These are phyloP conservation scores for Venturia canescens DNA, from an alignment of 1,140 invertebrate genomes.

Conservation along the genomic window DNA sequence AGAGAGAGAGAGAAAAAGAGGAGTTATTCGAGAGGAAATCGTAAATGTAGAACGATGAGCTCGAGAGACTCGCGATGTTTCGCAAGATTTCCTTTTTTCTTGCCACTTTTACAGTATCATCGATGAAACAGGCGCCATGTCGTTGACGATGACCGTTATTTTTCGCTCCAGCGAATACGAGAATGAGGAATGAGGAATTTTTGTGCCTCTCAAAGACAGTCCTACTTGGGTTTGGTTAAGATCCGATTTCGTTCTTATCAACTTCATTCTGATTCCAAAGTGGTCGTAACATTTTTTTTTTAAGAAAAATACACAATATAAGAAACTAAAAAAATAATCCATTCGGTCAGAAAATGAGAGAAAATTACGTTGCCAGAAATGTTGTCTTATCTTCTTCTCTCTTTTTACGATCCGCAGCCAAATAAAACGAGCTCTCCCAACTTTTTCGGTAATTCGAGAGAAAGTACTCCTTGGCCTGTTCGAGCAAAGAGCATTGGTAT, in stretches of 20 bases:
- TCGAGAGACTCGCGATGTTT: not conserved
- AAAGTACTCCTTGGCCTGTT: not conserved
- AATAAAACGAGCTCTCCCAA: too few species aligned
- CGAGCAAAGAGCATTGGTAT: not conserved
- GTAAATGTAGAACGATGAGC: not conserved
- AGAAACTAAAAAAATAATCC: too few species aligned
- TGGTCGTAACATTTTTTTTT: too few species aligned
- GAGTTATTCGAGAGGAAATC: not conserved
- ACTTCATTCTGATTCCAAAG: too few species aligned
- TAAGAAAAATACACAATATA: too few species aligned
- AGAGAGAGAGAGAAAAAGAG: not conserved
- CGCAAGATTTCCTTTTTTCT: not conserved
- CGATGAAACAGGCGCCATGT: not conserved
- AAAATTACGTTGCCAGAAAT: too few species aligned
- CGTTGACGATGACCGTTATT: not conserved
- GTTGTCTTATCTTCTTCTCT: too few species aligned
- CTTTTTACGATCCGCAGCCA: too few species aligned
- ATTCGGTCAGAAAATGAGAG: too few species aligned
- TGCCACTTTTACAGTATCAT: not conserved
- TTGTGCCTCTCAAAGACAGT: not conserved
- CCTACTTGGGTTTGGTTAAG: too few species aligned
- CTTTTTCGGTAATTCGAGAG: not conserved
- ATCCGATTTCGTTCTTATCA: too few species aligned
- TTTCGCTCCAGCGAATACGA: not conserved
- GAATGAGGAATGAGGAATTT: not conserved